Conservation (phyloP, 2,888 invertebrate genomes). For the Phorcus lineatus region DNA sequence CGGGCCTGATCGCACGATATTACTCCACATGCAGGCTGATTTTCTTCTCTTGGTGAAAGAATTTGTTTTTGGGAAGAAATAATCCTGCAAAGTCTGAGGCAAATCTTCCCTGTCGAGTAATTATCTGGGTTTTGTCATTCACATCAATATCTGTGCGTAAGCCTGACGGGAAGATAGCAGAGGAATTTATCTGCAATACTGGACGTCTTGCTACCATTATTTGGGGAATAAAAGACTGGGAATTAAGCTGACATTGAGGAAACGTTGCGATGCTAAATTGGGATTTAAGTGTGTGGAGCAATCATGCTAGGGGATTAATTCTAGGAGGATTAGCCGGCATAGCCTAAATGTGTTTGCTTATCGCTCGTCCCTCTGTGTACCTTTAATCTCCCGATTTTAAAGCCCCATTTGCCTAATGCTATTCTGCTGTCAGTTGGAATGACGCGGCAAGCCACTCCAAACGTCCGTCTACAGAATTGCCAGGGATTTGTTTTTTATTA, state of each 20-base stretch:
- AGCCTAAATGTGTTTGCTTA: constrained; percentile 55
- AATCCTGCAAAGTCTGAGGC: constrained; percentile 29
- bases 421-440: constrained; percentile 23
- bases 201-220: constrained; percentile 32
- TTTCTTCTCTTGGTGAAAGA: constrained; percentile 18
- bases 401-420: constrained; percentile 47
- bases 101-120: constrained; percentile 36
- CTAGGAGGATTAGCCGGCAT: constrained; percentile 43
- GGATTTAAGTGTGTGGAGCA: constrained; percentile 50
- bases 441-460: constrained; percentile 16
- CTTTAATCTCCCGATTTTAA: constrained; percentile 49
- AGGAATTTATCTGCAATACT: constrained; percentile 23
- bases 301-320: constrained; percentile 50
- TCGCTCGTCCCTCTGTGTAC: constrained; percentile 41
- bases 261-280: constrained; percentile 37
- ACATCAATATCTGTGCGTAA: constrained; percentile 33
- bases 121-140: constrained; percentile 34
- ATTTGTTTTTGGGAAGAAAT: constrained; percentile 38
- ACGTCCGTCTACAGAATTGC: constrained; percentile 22
- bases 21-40: constrained; percentile 4
- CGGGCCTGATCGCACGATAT: not conserved
- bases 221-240: constrained; percentile 26
- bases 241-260: constrained; percentile 28
- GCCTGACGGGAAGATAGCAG: constrained; percentile 24
- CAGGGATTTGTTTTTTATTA: constrained; percentile 27